Conservation (phyloP, 2,113 vertebrate species). For the Leptocoma aspasia region DNA sequence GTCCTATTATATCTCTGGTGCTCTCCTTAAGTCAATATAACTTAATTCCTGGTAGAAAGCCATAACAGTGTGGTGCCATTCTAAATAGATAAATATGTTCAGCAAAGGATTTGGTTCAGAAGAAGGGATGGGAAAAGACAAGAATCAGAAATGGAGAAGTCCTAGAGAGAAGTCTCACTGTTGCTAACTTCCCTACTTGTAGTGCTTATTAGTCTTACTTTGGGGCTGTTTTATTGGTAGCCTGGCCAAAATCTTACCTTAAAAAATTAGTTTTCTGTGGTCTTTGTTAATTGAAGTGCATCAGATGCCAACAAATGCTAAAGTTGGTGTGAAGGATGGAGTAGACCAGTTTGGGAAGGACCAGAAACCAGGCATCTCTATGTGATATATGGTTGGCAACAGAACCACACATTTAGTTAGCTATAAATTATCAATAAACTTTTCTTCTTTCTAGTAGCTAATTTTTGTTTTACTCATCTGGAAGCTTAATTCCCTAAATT, state of each 20-base stretch:
- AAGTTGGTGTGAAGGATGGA: background rate
- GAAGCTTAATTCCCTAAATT: background rate
- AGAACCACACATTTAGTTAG: background rate
- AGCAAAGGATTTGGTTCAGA: background rate
- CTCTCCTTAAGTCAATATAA: background rate
- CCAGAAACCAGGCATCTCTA: background rate
- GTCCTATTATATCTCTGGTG: background rate
- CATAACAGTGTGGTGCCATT: fast-evolving
- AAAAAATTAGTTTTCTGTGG: background rate
- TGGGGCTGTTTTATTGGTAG: background rate
- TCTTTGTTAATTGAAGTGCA: background rate
- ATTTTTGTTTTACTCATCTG: background rate
- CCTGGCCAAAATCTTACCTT: background rate
- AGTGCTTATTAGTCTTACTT: background rate
- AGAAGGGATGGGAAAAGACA: background rate
- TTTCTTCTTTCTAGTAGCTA: background rate
- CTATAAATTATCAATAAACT: background rate
- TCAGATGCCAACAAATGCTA: background rate
- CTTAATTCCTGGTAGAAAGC: background rate
- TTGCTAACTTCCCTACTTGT: background rate
- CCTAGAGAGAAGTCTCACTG: background rate
- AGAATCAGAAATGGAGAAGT: background rate
- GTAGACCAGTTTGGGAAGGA: background rate
- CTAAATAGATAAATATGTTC: background rate
- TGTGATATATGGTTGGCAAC: background rate